These are phyloP conservation scores for Gorsachius goisagi DNA, from an alignment of 2,113 vertebrate genomes.

Conservation along the genomic window DNA sequence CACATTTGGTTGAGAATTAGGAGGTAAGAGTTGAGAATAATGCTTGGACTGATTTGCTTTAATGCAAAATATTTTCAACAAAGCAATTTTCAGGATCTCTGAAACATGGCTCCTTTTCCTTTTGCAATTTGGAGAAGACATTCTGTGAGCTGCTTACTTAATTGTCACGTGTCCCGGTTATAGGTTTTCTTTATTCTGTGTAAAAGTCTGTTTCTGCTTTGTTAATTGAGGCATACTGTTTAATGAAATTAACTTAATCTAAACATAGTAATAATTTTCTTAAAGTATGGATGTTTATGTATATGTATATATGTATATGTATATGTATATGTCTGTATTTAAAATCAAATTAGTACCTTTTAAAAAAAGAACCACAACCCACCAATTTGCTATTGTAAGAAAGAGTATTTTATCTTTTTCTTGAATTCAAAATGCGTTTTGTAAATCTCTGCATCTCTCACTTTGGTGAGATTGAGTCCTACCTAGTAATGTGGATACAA, in stretches of 20 bases:
- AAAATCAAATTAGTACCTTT: neutral
- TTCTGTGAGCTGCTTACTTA: neutral
- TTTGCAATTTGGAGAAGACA: neutral
- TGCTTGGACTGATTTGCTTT: neutral
- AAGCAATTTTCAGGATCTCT: neutral
- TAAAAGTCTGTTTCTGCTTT: neutral
- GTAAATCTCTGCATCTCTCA: neutral
- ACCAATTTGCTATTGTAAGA: neutral
- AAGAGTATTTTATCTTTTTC: neutral
- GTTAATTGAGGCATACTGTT: neutral
- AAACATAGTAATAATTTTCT: neutral
- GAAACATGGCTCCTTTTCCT: neutral
- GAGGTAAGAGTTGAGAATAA: neutral
- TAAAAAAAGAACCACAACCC: neutral
- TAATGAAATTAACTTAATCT: neutral
- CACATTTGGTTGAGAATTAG: neutral
- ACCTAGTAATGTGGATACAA: fast-evolving
- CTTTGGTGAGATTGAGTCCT: neutral
- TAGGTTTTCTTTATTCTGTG: neutral
- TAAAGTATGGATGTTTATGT: neutral
- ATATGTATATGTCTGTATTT: too few species aligned
- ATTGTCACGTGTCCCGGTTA: neutral
- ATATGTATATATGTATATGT: too few species aligned
- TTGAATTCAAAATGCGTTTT: neutral
- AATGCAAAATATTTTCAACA: neutral